Percentiles rank a stretch among this genome's conserved stretches.
Evolutionary conservation across 2,113 vertebrate genomes (phyloP).

Genomic region (Prolemur simus): DNA sequence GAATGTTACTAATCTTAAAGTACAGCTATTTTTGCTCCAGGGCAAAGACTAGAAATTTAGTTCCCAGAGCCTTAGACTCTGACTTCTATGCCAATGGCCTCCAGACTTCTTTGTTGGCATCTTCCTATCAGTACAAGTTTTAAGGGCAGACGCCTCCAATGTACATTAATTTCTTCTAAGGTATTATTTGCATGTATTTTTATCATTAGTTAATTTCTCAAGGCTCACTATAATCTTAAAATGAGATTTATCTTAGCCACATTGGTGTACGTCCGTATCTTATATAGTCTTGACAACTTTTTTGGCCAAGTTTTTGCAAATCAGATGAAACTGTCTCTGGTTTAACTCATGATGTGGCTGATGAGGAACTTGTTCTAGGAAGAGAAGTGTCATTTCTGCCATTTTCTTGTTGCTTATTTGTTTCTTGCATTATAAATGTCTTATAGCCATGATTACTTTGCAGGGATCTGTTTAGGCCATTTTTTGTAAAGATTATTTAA

Average conservation of each 20-base stretch:
- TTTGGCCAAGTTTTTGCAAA: neutral
- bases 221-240: neutral
- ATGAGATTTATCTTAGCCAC: neutral
- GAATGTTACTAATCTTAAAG: conserved; percentile 7
- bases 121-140: neutral
- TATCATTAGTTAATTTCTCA: neutral
- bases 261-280: neutral
- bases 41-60: neutral
- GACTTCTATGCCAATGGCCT: neutral
- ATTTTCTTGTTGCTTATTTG: neutral
- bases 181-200: neutral
- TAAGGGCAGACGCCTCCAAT: neutral
- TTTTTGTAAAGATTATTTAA: neutral
- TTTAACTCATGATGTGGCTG: neutral
- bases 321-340: neutral
- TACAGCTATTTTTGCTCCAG: neutral
- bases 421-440: neutral
- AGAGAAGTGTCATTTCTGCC: neutral
- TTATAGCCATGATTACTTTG: neutral
- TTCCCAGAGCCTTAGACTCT: neutral
- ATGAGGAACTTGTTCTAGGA: neutral
- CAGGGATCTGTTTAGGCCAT: neutral
- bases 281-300: neutral
- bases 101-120: neutral
- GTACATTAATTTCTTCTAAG: neutral